These are phyloP conservation scores for Sciurus vulgaris DNA, from an alignment of 2,797 vertebrate species.

Conservation along the genomic window DNA sequence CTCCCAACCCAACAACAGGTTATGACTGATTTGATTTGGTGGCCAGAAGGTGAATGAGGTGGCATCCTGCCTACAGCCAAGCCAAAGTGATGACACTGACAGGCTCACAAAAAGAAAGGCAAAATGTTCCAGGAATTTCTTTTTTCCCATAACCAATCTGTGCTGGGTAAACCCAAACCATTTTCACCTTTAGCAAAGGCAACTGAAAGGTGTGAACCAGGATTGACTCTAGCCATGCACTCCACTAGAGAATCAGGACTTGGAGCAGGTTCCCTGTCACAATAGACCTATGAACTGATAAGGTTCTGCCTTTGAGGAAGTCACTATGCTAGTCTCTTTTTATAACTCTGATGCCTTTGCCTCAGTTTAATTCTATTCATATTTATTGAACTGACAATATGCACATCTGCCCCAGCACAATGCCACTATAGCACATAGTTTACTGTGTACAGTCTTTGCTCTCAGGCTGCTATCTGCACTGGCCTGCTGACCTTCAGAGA, in stretches of 20 bases:
- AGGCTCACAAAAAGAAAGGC: not conserved
- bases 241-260: not conserved
- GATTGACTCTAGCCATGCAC: not conserved
- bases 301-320: not conserved
- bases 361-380: not conserved
- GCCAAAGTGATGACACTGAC: not conserved
- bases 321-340: not conserved
- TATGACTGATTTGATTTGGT: not conserved
- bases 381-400: not conserved
- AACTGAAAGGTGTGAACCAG: not conserved
- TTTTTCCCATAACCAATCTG: not conserved
- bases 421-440: rapidly evolving
- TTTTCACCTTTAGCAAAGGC: not conserved
- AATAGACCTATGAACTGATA: not conserved
- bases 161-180: not conserved
- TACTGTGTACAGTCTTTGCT: not conserved
- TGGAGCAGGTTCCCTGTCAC: not conserved
- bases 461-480: not conserved
- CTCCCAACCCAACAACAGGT: not conserved
- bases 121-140: not conserved
- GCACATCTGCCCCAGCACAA: not conserved
- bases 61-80: not conserved
- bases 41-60: not conserved
- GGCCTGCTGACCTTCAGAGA: not conserved
- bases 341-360: not conserved